phyloP scores from a whole-genome alignment of 2,888 invertebrate species.

The Sarcophaga carnaria region DNA sequence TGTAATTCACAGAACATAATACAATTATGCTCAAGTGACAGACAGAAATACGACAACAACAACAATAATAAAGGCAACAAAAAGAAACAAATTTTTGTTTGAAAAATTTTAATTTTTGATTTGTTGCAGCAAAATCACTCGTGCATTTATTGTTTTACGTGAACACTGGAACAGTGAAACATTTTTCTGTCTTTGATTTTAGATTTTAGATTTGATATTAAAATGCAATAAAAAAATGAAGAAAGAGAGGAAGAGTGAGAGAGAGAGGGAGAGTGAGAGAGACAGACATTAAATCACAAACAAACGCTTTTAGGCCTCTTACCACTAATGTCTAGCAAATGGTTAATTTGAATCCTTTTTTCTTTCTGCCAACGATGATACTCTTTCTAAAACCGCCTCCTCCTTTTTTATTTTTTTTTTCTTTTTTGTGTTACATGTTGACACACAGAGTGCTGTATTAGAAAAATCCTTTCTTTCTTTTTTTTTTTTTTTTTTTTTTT shows the following conservation, averaged over 20 bases:
- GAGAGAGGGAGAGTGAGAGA: background rate
- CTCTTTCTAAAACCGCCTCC: slow-evolving; percentile 43
- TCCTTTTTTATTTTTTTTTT: slow-evolving; percentile 15
- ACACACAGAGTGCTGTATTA: slow-evolving; percentile 19
- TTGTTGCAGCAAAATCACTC: slow-evolving; percentile 50
- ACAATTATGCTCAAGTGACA: slow-evolving; percentile 42
- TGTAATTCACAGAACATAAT: slow-evolving; percentile 45
- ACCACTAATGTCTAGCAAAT: slow-evolving; percentile 35
- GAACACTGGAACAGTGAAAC: slow-evolving; percentile 41
- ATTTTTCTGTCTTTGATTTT: slow-evolving; percentile 15
- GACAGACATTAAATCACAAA: background rate
- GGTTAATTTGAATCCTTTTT: slow-evolving; percentile 55
- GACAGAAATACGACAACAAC: background rate
- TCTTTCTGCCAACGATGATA: slow-evolving; percentile 33
- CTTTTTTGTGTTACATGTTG: background rate
- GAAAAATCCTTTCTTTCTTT: slow-evolving; percentile 45
- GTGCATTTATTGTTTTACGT: slow-evolving; percentile 45
- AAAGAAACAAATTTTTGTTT: background rate
- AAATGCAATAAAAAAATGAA: slow-evolving; percentile 21
- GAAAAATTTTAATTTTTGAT: slow-evolving; percentile 56
- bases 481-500: background rate
- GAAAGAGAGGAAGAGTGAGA: background rate
- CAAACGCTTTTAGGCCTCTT: slow-evolving; percentile 49
- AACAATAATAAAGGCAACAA: background rate
- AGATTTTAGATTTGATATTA: slow-evolving; percentile 43